Evolutionary conservation across 2,888 invertebrate genomes (phyloP).

Genomic region (Pogonocherus hispidulus): DNA sequence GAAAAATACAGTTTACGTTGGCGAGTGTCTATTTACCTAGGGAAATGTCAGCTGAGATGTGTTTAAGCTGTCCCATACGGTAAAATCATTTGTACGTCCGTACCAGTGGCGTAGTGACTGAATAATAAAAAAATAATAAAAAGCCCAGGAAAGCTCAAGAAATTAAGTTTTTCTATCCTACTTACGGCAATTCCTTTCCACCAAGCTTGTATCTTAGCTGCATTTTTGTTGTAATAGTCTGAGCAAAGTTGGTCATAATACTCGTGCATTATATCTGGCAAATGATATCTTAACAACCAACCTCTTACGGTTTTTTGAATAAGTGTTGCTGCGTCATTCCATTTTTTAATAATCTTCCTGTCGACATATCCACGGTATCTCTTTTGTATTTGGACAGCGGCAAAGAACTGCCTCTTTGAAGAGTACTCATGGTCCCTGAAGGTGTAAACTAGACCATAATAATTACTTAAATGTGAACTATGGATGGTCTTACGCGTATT

Average conservation of each 20-base stretch:
- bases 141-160: too few relatives aligned
- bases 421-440: slow-evolving; percentile 34
- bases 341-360: slow-evolving; percentile 54
- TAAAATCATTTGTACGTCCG: too few relatives aligned
- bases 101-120: too few relatives aligned
- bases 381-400: slow-evolving; percentile 62
- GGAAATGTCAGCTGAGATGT: too few relatives aligned
- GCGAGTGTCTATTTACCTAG: too few relatives aligned
- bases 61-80: too few relatives aligned
- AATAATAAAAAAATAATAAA: too few relatives aligned
- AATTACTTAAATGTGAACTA: background rate
- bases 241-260: slow-evolving; percentile 46
- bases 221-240: slow-evolving; percentile 56
- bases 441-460: background rate
- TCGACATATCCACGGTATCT: slow-evolving; percentile 58
- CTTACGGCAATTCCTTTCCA: slow-evolving; percentile 63
- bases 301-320: slow-evolving; percentile 63
- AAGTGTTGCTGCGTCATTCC: slow-evolving; percentile 55
- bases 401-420: slow-evolving; percentile 43
- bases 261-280: slow-evolving; percentile 51
- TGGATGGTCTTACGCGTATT: slow-evolving; percentile 52
- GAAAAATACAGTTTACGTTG: too few relatives aligned
- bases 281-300: slow-evolving; percentile 56
- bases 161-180: too few relatives aligned
- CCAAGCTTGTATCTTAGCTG: slow-evolving; percentile 63